Base-by-base conservation (phyloP, 2,888 invertebrate species). In the Archips xylosteana region DNA sequence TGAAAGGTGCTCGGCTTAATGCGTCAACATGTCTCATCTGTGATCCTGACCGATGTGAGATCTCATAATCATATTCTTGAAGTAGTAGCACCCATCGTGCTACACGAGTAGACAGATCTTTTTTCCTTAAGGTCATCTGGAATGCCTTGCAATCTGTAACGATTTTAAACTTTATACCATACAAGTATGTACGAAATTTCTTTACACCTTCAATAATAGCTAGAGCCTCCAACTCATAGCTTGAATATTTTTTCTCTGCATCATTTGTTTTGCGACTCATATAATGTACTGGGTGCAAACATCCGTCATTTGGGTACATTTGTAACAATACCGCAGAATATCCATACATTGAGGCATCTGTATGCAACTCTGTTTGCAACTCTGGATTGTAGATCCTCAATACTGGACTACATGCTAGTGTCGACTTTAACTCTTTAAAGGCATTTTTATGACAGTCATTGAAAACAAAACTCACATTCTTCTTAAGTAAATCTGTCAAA, bases 81-180 rank as follows among this genome's bases (percentile, higher is more conserved):
- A 49, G 49, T 4, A 49, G 3, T n/a, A 49, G 10, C n/a, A n/a
- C 49, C 49, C 49, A 49, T 13, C 49, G n/a, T 4, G n/a, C 49
- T 49, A 49, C 49, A 4, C 6, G n/a, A 3, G 49, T 5, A 3
- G 49, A 3, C 5, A 49, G 10, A 6, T 49, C 49, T n/a, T 49
- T 49, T 4, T 49, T 49, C 5, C 4, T 49, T n/a, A 49, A n/a
- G n/a, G n/a, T 68, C 13, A 60, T 45, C 49, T 71, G 15, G 13
- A 78, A 76, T 39, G 77, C 77, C 13, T 51, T 3, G 39, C 77
- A 77, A 32, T 77, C 77, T 0, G 74, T 76, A 1, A 77, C 66
- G 10, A 75, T 76, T 23, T 74, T 78, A 60, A 77, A 78, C 0
- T 61, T 47, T 4, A 66, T 75, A 2, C 77, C 78, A 15, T 42